Evolutionary conservation across 2,797 vertebrate genomes (phyloP).

Genomic region (Gila robusta): DNA sequence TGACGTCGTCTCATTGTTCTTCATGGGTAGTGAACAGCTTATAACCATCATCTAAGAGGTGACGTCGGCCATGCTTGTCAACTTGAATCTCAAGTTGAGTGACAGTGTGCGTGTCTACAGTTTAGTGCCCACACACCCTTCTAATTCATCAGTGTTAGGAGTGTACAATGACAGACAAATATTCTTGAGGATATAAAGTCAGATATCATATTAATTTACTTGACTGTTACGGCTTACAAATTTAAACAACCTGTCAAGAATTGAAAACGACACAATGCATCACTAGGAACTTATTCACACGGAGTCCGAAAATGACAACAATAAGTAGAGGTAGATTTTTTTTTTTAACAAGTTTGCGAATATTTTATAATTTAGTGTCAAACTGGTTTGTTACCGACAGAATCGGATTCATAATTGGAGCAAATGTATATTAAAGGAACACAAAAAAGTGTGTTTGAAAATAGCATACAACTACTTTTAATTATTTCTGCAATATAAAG

Average conservation of each 20-base stretch:
- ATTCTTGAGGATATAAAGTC: slow-evolving; percentile 28
- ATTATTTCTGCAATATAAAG: neutral
- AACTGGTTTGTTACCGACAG: neutral
- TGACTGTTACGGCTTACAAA: slow-evolving; percentile 45
- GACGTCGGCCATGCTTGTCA: neutral
- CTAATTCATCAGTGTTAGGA: slow-evolving; percentile 73
- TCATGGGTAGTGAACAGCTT: neutral
- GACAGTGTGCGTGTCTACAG: slow-evolving; percentile 51
- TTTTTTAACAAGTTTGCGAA: neutral
- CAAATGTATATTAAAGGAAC: neutral
- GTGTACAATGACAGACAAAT: slow-evolving; percentile 63
- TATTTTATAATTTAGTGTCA: neutral
- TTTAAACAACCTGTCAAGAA: slow-evolving; percentile 17
- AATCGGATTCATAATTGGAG: neutral
- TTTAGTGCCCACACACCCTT: slow-evolving; percentile 69
- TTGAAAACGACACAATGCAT: neutral
- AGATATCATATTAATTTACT: slow-evolving; percentile 35
- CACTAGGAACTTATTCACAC: neutral
- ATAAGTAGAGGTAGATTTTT: neutral
- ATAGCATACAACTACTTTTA: neutral
- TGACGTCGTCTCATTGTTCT: neutral
- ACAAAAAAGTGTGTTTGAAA: neutral
- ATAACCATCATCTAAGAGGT: neutral
- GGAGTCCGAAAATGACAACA: neutral
- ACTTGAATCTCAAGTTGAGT: slow-evolving; percentile 36